Base-by-base conservation (phyloP, 2,888 invertebrate genomes). In the Drosophila atripex region DNA sequence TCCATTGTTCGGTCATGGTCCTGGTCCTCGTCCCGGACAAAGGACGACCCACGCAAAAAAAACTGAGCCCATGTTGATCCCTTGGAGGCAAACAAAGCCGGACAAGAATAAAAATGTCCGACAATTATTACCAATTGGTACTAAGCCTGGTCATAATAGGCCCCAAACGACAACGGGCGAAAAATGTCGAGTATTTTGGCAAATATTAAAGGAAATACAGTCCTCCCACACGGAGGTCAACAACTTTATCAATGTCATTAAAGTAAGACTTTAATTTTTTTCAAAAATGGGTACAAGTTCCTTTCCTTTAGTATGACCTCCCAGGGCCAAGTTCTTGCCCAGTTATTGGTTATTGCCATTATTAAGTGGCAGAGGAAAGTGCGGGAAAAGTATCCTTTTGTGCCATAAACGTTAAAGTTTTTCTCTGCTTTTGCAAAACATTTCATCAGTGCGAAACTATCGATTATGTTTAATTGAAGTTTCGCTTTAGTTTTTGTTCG, bases 201-300 rank as follows among this genome's bases (percentile, higher is more conserved):
- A 77, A 57, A 72, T 55, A 75, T 60, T 57, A 68, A 47, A 55
- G 45, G 50, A 16, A n/a, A 35, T 12, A 47, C 49, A 14, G 65
- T 56, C 55, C 41, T 54, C 52, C 60, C 45, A 49, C 39, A 71
- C 28, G 65, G 68, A 73, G 66, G 60, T 71, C 61, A 77, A 80
- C 85, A 84, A 75, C 76, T 88, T 80, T 76, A 86, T 84, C 87
- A 84, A 86, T 76, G 84, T 88, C 88, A 77, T 61, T 25, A 68
- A 76, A 79, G 66, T 73, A 75, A 28, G 28, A 28, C 28, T 9
- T 28, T 28, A 28, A 28, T 28, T 28, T 28, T 28, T 8, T 3
- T 9, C 28, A 28, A 28, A 28, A 28, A 28, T 28, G 9, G 9
- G 0, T 8, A 28, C 9, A 28, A 9, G 28, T 3, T 8, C 28